These are phyloP conservation scores for Gymnocypris eckloni DNA, from an alignment of 2,797 vertebrate species.

Conservation along the genomic window DNA sequence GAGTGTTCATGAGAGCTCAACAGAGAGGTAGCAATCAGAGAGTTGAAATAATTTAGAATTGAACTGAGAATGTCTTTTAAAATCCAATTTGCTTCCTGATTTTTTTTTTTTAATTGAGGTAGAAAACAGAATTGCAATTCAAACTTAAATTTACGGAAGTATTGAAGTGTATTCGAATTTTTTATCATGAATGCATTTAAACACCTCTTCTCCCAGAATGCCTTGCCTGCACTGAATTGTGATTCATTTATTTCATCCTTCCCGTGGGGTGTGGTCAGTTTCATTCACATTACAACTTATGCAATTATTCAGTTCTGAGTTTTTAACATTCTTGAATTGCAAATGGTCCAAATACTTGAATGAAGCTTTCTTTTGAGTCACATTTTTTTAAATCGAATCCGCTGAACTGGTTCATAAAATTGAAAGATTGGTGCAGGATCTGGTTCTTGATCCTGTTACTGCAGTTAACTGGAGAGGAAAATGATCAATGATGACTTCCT, in stretches of 20 bases:
- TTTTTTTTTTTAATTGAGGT: background rate
- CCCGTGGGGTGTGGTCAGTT: background rate
- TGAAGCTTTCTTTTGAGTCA: background rate
- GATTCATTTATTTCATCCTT: background rate
- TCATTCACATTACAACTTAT: background rate
- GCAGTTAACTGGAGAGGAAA: background rate
- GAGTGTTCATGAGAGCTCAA: background rate
- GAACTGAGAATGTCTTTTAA: too few relatives aligned
- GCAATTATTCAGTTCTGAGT: background rate
- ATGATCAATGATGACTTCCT: background rate
- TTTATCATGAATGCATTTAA: background rate
- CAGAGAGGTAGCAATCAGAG: background rate
- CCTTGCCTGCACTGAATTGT: background rate
- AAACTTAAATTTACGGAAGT: background rate
- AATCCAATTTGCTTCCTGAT: too few relatives aligned
- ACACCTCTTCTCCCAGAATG: background rate
- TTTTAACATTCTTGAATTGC: background rate
- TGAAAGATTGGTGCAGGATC: background rate
- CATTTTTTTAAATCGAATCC: background rate
- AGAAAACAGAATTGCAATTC: background rate
- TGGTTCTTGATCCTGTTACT: background rate
- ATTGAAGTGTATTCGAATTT: background rate
- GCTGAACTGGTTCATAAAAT: background rate
- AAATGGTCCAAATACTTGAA: background rate
- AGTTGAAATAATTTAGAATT: background rate